Evolutionary conservation across 2,888 invertebrate species (phyloP), one percentile per base, ranked within the genome.

Genomic region (Lasioglossum morio): DNA sequence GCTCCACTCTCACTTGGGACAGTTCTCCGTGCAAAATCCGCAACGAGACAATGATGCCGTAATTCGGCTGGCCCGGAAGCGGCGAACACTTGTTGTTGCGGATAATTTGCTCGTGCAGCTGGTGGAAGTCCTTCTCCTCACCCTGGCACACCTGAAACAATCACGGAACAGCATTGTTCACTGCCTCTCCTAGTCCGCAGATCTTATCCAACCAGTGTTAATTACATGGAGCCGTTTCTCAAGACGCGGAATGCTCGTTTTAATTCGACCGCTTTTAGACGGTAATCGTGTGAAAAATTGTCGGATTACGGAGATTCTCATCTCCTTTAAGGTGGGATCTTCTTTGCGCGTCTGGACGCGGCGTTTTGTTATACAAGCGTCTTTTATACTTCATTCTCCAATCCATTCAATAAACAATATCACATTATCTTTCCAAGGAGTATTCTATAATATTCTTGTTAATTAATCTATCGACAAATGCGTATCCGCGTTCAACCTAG

Each of bases 71-170:
- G 82, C 98, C 98, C 0, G 97, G 97, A 75, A 98, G 95, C 34
- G 97, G 97, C 90, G 97, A 98, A 94, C 97, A 98, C 95, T 98
- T 98, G 92, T 97, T 97, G 78, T 97, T 98, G 90, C 97, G 97
- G 89, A 99, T 98, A 37, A 99, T 96, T 93, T 98, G 97, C 94
- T 99, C 99, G 94, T 98, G 99, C 81, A 99, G 95, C 93, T 98
- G 98, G 94, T 98, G 97, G 92, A 98, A 99, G 94, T 99, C 98
- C 95, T 98, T 98, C 94, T 99, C 98, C 94, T 98, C 98, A 77
- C 97, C 97, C 96, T 98, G 98, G 93, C 97, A 98, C 1, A 98
- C 97, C 97, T 97, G n/a, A 19, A 12, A n/a, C 66, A 5, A 14
- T 12, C n/a, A 14, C 23, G 69, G 23, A 30, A 37, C 10, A 16